Conservation (phyloP, 2,113 vertebrate species). For the Sinocyclocheilus anshuiensis region DNA sequence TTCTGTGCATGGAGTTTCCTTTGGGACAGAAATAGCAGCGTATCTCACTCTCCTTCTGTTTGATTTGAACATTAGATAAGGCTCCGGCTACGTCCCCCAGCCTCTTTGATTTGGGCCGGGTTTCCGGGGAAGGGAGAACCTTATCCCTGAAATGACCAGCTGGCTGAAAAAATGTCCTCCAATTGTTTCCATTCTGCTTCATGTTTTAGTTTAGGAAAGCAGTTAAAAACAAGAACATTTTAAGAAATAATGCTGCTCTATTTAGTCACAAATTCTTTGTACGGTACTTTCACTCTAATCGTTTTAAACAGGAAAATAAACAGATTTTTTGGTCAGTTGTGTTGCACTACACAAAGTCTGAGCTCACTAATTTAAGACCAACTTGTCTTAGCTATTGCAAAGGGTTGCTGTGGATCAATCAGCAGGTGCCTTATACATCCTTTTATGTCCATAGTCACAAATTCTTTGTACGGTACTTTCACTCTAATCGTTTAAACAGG, state of each 20-base stretch:
- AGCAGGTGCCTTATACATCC: neutral
- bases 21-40: constrained; percentile 58
- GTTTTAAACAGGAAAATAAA: neutral
- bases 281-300: neutral
- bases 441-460: neutral
- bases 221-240: neutral
- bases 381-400: no score
- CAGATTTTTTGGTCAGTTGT: neutral
- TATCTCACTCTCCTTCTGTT: constrained; percentile 50
- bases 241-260: neutral
- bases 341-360: neutral
- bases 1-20: constrained; percentile 63
- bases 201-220: constrained; percentile 29
- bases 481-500: neutral
- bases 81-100: constrained; percentile 12
- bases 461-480: neutral
- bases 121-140: constrained; percentile 47
- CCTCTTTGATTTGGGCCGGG: constrained; percentile 57
- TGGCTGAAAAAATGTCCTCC: constrained; percentile 42
- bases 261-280: neutral
- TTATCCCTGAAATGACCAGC: constrained; percentile 49
- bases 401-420: neutral
- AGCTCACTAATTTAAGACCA: neutral
- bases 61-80: constrained; percentile 63
- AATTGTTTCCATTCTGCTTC: constrained; percentile 46